Base-by-base conservation (phyloP, 2,888 invertebrate genomes). In the Pachliopta kotzebuea region DNA sequence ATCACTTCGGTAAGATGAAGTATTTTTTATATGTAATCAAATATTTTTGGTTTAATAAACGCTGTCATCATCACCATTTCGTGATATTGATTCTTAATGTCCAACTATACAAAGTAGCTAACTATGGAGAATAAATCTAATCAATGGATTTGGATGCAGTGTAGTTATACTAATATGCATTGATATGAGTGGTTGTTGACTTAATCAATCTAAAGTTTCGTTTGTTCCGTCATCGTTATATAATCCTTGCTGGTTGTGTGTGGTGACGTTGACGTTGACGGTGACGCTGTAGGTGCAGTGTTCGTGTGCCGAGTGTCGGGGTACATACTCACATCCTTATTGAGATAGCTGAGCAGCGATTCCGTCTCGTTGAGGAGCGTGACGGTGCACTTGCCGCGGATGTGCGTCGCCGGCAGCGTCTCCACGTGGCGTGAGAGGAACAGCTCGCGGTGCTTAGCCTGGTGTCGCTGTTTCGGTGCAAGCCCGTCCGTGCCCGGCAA, bases 281-380 rank as follows among this genome's bases (percentile, higher is more conserved):
- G n/a, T n/a, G n/a, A n/a, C n/a, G n/a, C n/a, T n/a, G 56, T 37
- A 24, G n/a, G n/a, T 7, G 18, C 20, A 1, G 23, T 54, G 54
- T 49, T 18, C 20, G 57, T 45, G 26, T 37, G 29, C n/a, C 20
- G 21, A 20, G 55, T 21, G 55, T 29, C 67, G 62, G 66, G 88
- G 89, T 91, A 91, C 91, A 92, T 90, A 93, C 94, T 94, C 93
- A 96, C 96, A 92, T 98, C 97, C 94, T 98, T 98, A 93, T 97
- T 96, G 85, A 99, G 94, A 94, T 99, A 99, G 88, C 98, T 98
- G 84, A 96, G 94, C 80, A 98, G 94, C 74, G 98, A 97, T 93
- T 99, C 99, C 66, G 99, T 98, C 94, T 99, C 99, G 93, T 99
- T 99, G 92, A 99, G 96, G 78, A 99, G 94, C 75, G 99, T 99